Evolutionary conservation across 1,140 invertebrate genomes (phyloP), one percentile per base, ranked within the genome.

Genomic region (Drosophila carrolli): DNA sequence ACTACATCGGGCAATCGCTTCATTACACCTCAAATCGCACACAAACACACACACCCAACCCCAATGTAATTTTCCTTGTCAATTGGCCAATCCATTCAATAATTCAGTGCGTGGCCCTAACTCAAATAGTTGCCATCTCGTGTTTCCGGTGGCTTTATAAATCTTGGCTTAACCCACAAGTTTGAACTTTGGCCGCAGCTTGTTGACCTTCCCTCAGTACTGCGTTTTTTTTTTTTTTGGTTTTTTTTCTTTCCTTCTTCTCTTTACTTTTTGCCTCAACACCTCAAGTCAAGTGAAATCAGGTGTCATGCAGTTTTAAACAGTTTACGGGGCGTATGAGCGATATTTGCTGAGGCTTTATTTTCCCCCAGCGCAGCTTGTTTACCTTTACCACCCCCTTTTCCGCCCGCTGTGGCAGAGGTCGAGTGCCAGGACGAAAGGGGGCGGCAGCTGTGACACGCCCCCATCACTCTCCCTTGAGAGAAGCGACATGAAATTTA

Each of bases 221-320:
- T 56, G 9, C 35, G 2, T 23, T 23, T 23, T 23, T 23, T 4
- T 23, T 23, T 23, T 23, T 23, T 23, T 23, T 23, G 0, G 23
- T 4, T 23, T 9, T 16, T 11, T 37, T 38, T 5, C 7, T 47
- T 16, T 0, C 5, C 5, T 2, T 4, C 5, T 27, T 27, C 43
- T 53, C 48, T 43, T 60, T 56, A 46, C 14, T 9, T 44, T 19
- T 62, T 56, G 40, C 57, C 44, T 63, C 68, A 82, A 85, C 82
- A 85, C 82, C 82, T 85, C 74, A 57, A 75, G 47, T 75, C 75
- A 59, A 80, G 75, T 85, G 75, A 78, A 86, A 75, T 86, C 82
- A 88, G 73, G 62, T 82, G 82, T 86, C 71, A 86, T 82, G 75
- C 83, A 86, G 82, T 86, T 86, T 86, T 73, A 86, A 86, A 78